Percentiles rank a stretch among this genome's conserved stretches.
Conservation (phyloP, 2,888 invertebrate genomes). For the Habrosyne pyritoides region DNA sequence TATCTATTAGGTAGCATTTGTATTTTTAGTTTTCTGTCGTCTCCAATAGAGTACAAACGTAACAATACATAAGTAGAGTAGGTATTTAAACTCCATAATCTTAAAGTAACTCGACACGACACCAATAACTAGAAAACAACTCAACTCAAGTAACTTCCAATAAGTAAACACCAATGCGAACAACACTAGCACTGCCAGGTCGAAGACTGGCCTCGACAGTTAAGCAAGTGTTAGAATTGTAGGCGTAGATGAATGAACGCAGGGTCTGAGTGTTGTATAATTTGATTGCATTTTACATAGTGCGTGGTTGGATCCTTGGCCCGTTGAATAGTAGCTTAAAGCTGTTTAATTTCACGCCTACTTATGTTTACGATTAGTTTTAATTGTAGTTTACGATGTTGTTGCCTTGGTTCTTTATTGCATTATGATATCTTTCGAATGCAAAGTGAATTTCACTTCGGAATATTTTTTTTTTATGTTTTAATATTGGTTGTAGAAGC, state of each 20-base stretch:
- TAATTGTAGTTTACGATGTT: neutral
- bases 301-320: constrained; percentile 37
- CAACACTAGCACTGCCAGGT: neutral
- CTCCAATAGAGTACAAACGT: too few relatives aligned
- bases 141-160: neutral
- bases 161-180: neutral
- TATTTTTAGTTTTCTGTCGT: too few relatives aligned
- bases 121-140: too few relatives aligned
- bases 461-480: too few relatives aligned
- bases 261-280: constrained; percentile 3
- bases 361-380: neutral
- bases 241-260: constrained; percentile 34
- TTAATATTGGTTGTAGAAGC: too few relatives aligned
- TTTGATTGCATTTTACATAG: constrained; percentile 25
- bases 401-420: neutral
- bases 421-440: neutral
- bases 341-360: constrained; percentile 8
- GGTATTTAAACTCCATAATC: too few relatives aligned
- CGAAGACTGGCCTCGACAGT: neutral
- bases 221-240: constrained; percentile 13
- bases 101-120: too few relatives aligned
- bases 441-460: neutral
- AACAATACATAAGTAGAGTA: too few relatives aligned
- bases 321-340: constrained; percentile 15
- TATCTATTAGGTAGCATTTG: too few relatives aligned